Conservation (phyloP, 2,113 vertebrate genomes). For the Phycodurus eques region DNA sequence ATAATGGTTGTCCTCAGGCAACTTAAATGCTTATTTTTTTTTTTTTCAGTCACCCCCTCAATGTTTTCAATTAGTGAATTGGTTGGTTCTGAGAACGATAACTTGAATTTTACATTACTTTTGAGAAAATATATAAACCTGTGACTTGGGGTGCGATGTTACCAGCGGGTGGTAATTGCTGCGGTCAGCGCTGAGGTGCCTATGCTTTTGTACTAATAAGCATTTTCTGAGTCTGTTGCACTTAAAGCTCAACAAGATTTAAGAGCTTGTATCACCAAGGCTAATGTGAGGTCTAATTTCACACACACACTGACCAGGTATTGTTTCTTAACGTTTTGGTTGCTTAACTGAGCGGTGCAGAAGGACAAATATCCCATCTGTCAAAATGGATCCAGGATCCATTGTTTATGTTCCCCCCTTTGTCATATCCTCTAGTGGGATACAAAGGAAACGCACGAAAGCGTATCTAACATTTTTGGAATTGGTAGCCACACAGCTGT, state of each 20-base stretch:
- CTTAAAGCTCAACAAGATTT: constrained; percentile 29
- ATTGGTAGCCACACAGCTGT: constrained; percentile 61
- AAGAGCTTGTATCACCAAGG: constrained; percentile 29
- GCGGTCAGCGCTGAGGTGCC: constrained; percentile 17
- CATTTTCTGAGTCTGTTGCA: constrained; percentile 3
- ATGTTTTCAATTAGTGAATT: background rate
- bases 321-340: constrained; percentile 35
- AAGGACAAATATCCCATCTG: constrained; percentile 8
- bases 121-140: constrained; percentile 6
- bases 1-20: background rate
- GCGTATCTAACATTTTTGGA: constrained; percentile 65
- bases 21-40: background rate
- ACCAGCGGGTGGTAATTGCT: constrained; percentile 8
- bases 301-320: constrained; percentile 14
- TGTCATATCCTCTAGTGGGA: constrained; percentile 43
- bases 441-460: constrained; percentile 45
- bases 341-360: constrained; percentile 28
- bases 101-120: constrained; percentile 13
- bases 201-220: constrained; percentile 19
- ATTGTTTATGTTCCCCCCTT: constrained; percentile 55
- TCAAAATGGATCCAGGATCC: constrained; percentile 17
- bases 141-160: background rate
- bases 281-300: constrained; percentile 35
- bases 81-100: constrained; percentile 2
- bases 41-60: background rate